Conservation (phyloP, 2,888 invertebrate genomes). For the Nineta flava region DNA sequence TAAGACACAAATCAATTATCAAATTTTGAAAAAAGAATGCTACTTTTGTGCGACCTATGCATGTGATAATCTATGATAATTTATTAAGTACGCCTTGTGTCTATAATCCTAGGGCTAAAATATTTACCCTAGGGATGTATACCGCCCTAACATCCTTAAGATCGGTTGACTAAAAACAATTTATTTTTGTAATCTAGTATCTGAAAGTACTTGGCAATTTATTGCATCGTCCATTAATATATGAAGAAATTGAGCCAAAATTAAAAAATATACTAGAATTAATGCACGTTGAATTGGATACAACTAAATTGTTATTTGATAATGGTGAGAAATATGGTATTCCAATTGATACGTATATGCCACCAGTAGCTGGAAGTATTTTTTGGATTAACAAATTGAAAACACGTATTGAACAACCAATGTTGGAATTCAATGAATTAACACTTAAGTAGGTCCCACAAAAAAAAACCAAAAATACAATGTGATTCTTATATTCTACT, state of each 20-base stretch:
- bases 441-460: conserved; percentile 48
- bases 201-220: conserved; percentile 59
- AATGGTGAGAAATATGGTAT: conserved; percentile 33
- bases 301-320: conserved; percentile 45
- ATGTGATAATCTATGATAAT: no score
- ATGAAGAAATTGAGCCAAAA: conserved; percentile 50
- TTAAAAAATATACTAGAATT: conserved; percentile 45
- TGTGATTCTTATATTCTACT: no score
- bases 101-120: no score
- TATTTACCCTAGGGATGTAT: no score
- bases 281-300: conserved; percentile 47
- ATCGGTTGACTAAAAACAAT: not conserved
- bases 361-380: conserved; percentile 58
- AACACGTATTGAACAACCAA: conserved; percentile 37
- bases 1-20: no score
- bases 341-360: conserved; percentile 49
- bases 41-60: no score
- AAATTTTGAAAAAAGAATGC: no score
- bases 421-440: conserved; percentile 42
- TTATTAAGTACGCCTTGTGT: no score
- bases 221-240: conserved; percentile 57
- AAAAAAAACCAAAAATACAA: conserved; percentile 4
- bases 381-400: conserved; percentile 55
- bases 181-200: conserved; percentile 30
- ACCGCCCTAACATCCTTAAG: no score